Base-by-base conservation (phyloP, 1,140 invertebrate genomes). In the Atta cephalotes region DNA sequence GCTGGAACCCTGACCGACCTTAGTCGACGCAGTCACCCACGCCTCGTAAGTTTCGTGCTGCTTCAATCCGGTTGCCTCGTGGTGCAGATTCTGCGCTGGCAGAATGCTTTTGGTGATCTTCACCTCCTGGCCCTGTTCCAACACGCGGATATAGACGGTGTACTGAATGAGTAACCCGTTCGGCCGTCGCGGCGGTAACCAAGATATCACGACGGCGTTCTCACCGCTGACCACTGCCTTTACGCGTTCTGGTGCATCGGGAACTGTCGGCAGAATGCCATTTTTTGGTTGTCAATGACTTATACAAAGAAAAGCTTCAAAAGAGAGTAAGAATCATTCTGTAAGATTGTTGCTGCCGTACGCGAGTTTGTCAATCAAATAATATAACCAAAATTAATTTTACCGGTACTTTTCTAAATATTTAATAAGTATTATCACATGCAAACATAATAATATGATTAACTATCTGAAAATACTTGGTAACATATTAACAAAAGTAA, bases 151-250 rank as follows among this genome's bases (percentile, higher is more conserved):
- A 93, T 97, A 98, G 58, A 98, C 96, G 70, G 97, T 97, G 92
- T 97, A 98, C 91, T 97, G 97, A 1, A 96, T 96, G 51, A 98
- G 96, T 72, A 97, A 89, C 3, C 98, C 98, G 92, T 98, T 98
- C 0, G 97, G 96, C 65, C 97, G 95, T 0, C 96, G 92, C 0
- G 97, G 97, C 6, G 97, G 96, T 78, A 97, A 94, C 98, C 98
- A 98, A 86, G 97, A 97, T 60, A 98, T 96, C 65, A 98, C 95
- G n/a, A 98, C 96, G 2, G 96, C 96, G 72, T 96, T 96, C 77
- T 96, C 96, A 18, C 96, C 96, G 79, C 96, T 97, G 0, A 96
- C 95, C 18, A 97, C 93, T 0, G 97, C 97, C 93, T 98, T 98
- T 7, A 98, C 97, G 85, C 96, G 96, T 77, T 97, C 96, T 3